Conservation (phyloP, 2,888 invertebrate species). For the Leptogaster cylindrica region DNA sequence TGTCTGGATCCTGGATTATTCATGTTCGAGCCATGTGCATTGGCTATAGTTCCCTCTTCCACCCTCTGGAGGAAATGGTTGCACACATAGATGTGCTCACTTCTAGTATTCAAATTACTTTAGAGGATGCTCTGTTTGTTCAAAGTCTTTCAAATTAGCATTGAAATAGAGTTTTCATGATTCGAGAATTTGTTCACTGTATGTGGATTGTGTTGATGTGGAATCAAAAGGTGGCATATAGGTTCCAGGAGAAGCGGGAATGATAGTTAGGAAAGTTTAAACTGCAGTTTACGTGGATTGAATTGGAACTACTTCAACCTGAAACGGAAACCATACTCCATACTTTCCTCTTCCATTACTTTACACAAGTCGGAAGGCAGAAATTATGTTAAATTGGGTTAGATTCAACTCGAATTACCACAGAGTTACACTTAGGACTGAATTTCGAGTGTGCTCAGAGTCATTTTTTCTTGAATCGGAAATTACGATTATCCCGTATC, state of each 20-base stretch:
- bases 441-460: too few species aligned
- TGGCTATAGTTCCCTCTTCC: background rate
- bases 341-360: background rate
- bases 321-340: background rate
- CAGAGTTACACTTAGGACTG: too few species aligned
- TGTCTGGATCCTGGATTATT: background rate
- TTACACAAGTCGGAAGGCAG: background rate
- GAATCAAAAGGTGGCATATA: background rate
- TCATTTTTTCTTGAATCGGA: too few species aligned
- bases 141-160: constrained; percentile 40
- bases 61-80: too few species aligned
- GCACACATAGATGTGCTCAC: background rate
- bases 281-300: constrained; percentile 2
- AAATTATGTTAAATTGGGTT: background rate
- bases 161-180: constrained; percentile 41
- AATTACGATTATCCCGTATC: too few species aligned
- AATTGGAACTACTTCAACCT: background rate
- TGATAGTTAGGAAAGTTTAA: background rate
- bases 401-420: background rate
- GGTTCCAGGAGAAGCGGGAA: too few species aligned
- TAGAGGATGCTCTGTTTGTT: constrained; percentile 37
- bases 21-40: background rate
- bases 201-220: background rate
- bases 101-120: constrained; percentile 36
- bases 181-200: constrained; percentile 6